Evolutionary conservation across 2,797 vertebrate genomes (phyloP).

Genomic region (Momotus momota): DNA sequence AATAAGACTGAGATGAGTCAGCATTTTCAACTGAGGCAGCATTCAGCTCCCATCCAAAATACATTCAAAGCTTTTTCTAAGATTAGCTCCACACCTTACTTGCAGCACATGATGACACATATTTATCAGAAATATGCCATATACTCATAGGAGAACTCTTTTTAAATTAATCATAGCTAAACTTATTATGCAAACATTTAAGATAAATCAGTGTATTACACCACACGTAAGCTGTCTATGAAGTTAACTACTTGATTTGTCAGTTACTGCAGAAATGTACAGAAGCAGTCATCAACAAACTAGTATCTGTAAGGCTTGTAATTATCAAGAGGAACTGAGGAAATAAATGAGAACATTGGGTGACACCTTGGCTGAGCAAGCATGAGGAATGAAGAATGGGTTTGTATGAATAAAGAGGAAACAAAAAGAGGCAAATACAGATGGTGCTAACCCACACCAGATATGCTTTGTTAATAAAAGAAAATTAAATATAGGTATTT

Average conservation of each 20-base stretch:
- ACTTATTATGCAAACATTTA: not conserved
- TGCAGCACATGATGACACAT: conserved; percentile 8
- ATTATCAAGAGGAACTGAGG: not conserved
- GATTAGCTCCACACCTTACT: conserved; percentile 1
- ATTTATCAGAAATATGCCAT: not conserved
- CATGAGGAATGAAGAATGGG: not conserved
- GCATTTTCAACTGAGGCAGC: not conserved
- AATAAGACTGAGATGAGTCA: not conserved
- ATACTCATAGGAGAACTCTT: not conserved
- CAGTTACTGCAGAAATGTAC: not conserved
- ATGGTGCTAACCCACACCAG: rapidly evolving
- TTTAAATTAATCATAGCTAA: conserved; percentile 25
- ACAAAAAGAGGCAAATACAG: not conserved
- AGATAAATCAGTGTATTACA: not conserved
- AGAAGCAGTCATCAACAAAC: not conserved
- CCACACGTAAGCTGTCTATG: not conserved
- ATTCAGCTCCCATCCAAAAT: not conserved
- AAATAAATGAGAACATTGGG: not conserved
- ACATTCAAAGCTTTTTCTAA: not conserved
- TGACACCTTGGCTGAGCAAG: conserved; percentile 2
- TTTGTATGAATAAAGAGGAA: conserved; percentile 23
- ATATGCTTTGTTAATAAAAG: not conserved
- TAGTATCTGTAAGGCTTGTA: not conserved
- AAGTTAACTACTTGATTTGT: not conserved
- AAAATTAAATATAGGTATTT: not conserved